Base-by-base conservation (phyloP, 2,797 vertebrate genomes). In the Sebastes dallii region DNA sequence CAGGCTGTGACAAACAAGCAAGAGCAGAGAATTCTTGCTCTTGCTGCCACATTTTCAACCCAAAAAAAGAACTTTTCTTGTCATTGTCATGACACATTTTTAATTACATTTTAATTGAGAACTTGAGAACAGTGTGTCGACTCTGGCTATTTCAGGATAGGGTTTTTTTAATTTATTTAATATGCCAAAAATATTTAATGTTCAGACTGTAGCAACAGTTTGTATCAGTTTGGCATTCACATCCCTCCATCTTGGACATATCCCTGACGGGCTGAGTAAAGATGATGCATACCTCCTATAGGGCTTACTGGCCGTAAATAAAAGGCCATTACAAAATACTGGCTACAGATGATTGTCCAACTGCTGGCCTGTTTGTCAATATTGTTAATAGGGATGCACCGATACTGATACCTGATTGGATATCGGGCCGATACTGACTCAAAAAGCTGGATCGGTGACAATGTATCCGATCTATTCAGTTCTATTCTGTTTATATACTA, bases 1-100 rank as follows among this genome's bases (percentile, higher is more conserved):
- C 71, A 54, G 66, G 34, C 74, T 60, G 73, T 70, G 81, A 76
- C 42, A 79, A 89, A 89, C 77, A 86, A 82, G 79, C 65, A 66
- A 30, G 34, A 78, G 66, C n/a, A 11, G 55, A 30, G 36, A 50
- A 22, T 20, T 77, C 24, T 6, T n/a, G 12, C 32, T 42, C 13
- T 25, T 66, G 36, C 34, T 56, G 12, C 4, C 55, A 25, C 29
- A 72, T 72, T 76, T 67, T 46, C 16, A 59, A 27, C 14, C 2
- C 18, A 9, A 46, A 16, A n/a, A n/a, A n/a, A 27, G 25, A 30
- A 20, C 8, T 18, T 22, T 58, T 16, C 32, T 30, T 18, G 27
- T 66, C 16, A n/a, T 27, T 36, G 50, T n/a, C 5, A 8, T 12
- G 30, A 42, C 2, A 46, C 64, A 56, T 46, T 7, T 27, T 4